Conservation (phyloP, 1,140 invertebrate species). For the Drosophila kanapiae region DNA sequence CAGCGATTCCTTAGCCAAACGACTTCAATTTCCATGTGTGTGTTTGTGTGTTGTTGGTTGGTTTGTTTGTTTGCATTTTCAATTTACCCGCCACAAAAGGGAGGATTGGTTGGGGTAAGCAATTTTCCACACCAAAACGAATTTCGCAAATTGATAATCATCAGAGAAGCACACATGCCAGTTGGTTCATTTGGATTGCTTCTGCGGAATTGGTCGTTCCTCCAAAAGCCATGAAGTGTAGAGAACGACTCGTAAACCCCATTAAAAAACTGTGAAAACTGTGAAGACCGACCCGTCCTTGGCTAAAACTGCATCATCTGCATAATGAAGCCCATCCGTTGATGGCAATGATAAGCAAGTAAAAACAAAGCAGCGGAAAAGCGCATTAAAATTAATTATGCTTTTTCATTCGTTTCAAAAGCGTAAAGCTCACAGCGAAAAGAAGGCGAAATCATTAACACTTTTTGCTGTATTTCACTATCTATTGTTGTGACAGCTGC, state of each 20-base stretch:
- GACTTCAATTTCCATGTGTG: slow-evolving; percentile 71
- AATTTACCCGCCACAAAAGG: slow-evolving; percentile 47
- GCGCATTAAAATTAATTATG: slow-evolving; percentile 68
- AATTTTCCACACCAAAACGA: slow-evolving; percentile 58
- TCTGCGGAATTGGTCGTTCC: slow-evolving; percentile 5
- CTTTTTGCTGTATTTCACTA: slow-evolving; percentile 44
- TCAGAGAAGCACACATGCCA: slow-evolving; percentile 22
- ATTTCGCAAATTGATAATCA: slow-evolving; percentile 75
- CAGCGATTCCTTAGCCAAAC: slow-evolving; percentile 51
- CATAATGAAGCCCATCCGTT: slow-evolving; percentile 39
- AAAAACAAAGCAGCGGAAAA: slow-evolving; percentile 55
- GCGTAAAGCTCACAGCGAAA: slow-evolving; percentile 2
- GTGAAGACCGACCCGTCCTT: slow-evolving; percentile 4
- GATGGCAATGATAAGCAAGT: slow-evolving; percentile 37
- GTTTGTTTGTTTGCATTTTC: slow-evolving; percentile 64
- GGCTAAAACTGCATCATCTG: slow-evolving; percentile 24
- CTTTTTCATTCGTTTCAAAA: slow-evolving; percentile 49
- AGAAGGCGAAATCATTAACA: slow-evolving; percentile 28
- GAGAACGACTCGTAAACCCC: neutral
- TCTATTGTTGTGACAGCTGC: slow-evolving; percentile 64
- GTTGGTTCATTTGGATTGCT: slow-evolving; percentile 15
- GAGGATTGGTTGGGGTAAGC: slow-evolving; percentile 29
- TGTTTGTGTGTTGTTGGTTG: slow-evolving; percentile 29
- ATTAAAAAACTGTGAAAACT: neutral
- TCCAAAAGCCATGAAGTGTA: neutral